These are phyloP conservation scores for Aldabrachelys gigantea DNA, from an alignment of 2,113 vertebrate genomes.

Conservation along the genomic window DNA sequence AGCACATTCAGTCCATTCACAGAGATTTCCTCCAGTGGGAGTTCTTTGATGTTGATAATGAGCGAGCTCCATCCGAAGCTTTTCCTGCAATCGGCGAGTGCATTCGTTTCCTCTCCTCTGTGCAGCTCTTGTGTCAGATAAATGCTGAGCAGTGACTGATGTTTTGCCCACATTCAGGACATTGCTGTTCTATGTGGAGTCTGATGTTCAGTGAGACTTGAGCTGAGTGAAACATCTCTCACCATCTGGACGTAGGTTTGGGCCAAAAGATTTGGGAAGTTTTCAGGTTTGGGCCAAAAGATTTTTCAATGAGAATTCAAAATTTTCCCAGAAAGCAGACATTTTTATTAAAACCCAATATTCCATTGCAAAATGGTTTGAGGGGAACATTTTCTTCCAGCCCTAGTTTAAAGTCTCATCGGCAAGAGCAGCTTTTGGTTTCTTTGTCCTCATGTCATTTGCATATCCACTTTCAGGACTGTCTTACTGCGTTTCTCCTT, in stretches of 20 bases:
- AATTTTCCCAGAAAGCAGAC: neutral
- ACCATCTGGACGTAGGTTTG: fast-evolving
- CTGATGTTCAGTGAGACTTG: neutral
- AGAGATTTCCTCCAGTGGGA: neutral
- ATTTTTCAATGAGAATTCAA: neutral
- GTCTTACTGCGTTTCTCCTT: neutral
- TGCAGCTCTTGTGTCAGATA: neutral
- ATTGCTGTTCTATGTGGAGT: neutral
- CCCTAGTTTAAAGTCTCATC: fast-evolving
- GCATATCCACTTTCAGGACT: neutral
- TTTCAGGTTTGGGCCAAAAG: neutral
- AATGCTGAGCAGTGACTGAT: neutral
- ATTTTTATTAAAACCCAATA: neutral
- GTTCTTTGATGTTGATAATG: neutral
- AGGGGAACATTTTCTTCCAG: neutral
- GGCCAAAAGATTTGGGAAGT: neutral
- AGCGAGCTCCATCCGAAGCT: neutral
- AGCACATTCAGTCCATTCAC: neutral
- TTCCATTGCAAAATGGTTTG: neutral
- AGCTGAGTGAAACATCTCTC: neutral
- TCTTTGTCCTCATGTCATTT: neutral
- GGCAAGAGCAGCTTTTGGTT: neutral
- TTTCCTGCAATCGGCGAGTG: neutral
- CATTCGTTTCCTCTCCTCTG: neutral
- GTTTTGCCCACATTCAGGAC: neutral